A percentile compares a stretch with the other conserved stretches of the same genome.
Evolutionary conservation across 2,888 invertebrate species (phyloP).

Genomic region (Pharmacophagus antenor): DNA sequence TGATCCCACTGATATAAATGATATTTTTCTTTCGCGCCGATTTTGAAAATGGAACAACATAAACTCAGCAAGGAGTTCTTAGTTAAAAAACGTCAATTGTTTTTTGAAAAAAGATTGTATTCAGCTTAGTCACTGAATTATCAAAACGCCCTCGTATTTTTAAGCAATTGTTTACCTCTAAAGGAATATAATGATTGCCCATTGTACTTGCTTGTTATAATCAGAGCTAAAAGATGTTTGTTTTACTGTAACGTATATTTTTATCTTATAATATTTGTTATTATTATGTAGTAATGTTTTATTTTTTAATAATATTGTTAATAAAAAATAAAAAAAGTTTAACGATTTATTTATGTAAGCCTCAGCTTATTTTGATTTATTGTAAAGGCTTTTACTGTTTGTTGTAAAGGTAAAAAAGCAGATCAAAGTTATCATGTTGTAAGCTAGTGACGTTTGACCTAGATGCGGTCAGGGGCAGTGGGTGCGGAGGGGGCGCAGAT

Average conservation of each 20-base stretch:
- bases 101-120: too few species aligned
- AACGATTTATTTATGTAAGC: not conserved
- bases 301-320: not conserved
- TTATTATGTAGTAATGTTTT: not conserved
- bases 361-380: not conserved
- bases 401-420: slow-evolving; percentile 1
- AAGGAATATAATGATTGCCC: not conserved
- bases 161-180: not conserved
- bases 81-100: too few species aligned
- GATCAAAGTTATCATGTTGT: slow-evolving; percentile 11
- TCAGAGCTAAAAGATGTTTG: not conserved
- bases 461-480: slow-evolving; percentile 33
- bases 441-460: slow-evolving; percentile 27
- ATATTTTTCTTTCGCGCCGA: too few species aligned
- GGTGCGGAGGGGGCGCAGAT: slow-evolving; percentile 30
- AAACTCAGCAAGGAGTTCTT: too few species aligned
- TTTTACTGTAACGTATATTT: not conserved
- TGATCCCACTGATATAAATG: too few species aligned
- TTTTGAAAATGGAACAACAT: too few species aligned
- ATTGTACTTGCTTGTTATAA: not conserved
- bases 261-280: not conserved
- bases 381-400: not conserved
- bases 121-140: too few species aligned
- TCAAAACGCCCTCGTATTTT: too few species aligned
- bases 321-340: not conserved